These are phyloP conservation scores for Semaprochilodus insignis DNA, from an alignment of 2,797 vertebrate species.

Conservation along the genomic window DNA sequence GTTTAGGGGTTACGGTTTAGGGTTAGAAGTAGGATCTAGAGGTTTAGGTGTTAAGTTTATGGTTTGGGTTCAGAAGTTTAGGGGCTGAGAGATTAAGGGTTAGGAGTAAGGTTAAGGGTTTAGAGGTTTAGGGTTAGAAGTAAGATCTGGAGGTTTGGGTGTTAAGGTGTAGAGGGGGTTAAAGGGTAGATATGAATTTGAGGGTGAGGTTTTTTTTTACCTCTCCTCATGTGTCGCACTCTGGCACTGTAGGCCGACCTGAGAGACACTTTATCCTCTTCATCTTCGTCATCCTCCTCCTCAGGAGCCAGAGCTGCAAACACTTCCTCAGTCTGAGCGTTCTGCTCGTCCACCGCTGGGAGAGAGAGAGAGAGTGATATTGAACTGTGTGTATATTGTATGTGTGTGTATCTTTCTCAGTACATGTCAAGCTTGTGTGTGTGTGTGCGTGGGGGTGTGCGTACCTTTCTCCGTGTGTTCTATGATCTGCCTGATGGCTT, in stretches of 20 bases:
- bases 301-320: slow-evolving; percentile 78
- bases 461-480: slow-evolving; percentile 95
- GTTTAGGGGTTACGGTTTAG: neutral
- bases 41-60: neutral
- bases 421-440: neutral
- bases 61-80: neutral
- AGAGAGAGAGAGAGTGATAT: slow-evolving; percentile 20
- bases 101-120: neutral
- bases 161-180: neutral
- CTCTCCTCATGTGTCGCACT: slow-evolving; percentile 60
- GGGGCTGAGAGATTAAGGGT: neutral
- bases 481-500: slow-evolving; percentile 96
- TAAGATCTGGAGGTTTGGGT: too few species aligned
- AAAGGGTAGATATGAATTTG: neutral
- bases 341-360: slow-evolving; percentile 96
- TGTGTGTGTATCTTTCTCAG: neutral
- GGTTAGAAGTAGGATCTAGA: neutral
- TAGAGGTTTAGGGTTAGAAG: neutral
- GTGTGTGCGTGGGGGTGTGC: slow-evolving; percentile 4
- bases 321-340: slow-evolving; percentile 89
- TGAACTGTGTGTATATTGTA: neutral
- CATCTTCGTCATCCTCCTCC: slow-evolving; percentile 79
- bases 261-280: slow-evolving; percentile 77
- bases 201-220: too few species aligned
- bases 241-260: slow-evolving; percentile 75